Percentiles rank a stretch among this genome's conserved stretches.
Conservation (phyloP, 2,113 vertebrate species). For the Saimiri boliviensis region DNA sequence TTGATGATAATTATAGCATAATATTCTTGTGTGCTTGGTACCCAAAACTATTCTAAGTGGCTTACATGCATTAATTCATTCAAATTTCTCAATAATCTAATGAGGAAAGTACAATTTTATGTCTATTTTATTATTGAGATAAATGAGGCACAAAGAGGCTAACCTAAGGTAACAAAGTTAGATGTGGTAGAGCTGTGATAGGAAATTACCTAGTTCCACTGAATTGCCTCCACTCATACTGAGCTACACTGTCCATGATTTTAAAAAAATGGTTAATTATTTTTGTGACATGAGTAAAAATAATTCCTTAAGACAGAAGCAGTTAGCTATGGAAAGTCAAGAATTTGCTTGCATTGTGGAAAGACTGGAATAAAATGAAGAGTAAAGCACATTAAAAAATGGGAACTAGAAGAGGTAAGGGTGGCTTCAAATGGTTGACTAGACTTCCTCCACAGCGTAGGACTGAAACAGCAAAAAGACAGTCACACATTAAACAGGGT, state of each 20-base stretch:
- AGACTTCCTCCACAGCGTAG: background rate
- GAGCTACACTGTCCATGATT: background rate
- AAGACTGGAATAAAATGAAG: background rate
- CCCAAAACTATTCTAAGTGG: background rate
- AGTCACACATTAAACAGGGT: background rate
- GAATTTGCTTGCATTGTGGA: background rate
- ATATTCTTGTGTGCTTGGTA: background rate
- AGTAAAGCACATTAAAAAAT: background rate
- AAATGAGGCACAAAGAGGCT: background rate
- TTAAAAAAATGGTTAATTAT: too few relatives aligned
- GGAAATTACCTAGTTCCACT: background rate
- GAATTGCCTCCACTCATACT: background rate
- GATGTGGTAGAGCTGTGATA: background rate
- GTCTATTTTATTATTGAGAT: background rate
- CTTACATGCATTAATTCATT: background rate
- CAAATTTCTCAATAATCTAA: background rate
- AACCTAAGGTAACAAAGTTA: background rate
- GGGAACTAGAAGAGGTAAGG: background rate
- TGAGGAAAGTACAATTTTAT: background rate
- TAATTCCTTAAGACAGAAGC: background rate
- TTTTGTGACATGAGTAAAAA: background rate
- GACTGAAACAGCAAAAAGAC: background rate
- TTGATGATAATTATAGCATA: background rate
- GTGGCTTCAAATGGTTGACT: background rate
- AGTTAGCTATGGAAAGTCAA: background rate